phyloP scores from a whole-genome alignment of 2,113 vertebrate species.

The Poeciliopsis occidentalis region DNA sequence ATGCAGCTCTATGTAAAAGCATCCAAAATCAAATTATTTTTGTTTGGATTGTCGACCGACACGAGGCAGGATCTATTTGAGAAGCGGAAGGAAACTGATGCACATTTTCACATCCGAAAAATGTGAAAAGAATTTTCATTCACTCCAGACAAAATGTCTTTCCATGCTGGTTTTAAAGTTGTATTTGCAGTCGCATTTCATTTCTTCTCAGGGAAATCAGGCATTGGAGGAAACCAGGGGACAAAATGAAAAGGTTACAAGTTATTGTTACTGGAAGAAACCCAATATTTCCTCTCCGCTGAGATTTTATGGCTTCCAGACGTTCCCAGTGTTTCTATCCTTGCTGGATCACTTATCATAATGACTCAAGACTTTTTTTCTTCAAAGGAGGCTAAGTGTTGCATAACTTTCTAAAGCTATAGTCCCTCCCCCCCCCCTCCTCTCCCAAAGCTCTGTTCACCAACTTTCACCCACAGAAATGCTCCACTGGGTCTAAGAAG shows the following conservation, averaged over 20 bases:
- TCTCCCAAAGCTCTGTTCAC: too few relatives aligned
- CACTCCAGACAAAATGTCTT: too few relatives aligned
- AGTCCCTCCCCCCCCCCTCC: too few relatives aligned
- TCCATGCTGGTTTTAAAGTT: too few relatives aligned
- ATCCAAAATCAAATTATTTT: too few relatives aligned
- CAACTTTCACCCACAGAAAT: too few relatives aligned
- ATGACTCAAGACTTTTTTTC: not conserved
- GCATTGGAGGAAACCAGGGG: not conserved
- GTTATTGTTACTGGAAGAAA: not conserved
- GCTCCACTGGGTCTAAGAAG: not conserved
- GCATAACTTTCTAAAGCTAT: not conserved
- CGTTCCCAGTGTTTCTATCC: not conserved
- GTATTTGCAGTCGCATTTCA: not conserved
- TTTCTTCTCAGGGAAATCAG: not conserved
- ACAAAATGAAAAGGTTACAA: not conserved
- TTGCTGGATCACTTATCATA: not conserved
- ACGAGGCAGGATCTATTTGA: too few relatives aligned
- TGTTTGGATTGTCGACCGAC: too few relatives aligned
- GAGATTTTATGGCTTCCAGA: not conserved
- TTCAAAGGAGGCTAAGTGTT: not conserved
- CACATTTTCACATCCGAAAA: too few relatives aligned
- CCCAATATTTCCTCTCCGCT: not conserved
- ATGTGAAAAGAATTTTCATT: not conserved
- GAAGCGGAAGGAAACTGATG: too few relatives aligned
- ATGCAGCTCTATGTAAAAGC: too few relatives aligned